Base-by-base conservation (phyloP, 1,140 invertebrate genomes). In the Globodera ellingtonae region DNA sequence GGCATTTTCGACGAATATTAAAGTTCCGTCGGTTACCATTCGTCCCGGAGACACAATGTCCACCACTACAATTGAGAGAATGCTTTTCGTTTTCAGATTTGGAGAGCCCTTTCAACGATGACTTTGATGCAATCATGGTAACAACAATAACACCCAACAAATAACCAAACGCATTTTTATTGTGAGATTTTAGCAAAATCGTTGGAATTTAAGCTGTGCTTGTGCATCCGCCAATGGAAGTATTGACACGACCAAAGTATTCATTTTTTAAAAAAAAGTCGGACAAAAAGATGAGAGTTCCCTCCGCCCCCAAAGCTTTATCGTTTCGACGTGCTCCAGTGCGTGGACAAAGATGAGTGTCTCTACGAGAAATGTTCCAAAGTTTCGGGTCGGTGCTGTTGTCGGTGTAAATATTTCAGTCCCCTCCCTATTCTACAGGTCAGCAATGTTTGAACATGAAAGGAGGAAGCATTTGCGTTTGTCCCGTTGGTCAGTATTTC, bases 171-270 rank as follows among this genome's bases (percentile, higher is more conserved):
- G 24, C 13, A 52, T 24, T 24, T 15, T 47, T 47, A 18, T 0
- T 15, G 6, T 18, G 18, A 52, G 35, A 18, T 56, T 75, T 18
- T 47, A 75, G 73, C 56, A 75, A n/a, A 75, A 75, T 56, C 73
- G 73, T n/a, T 75, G 73, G 73, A 75, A 75, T 75, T 65, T 75
- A 44, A 75, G 73, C 18, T 75, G 73, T 56, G 73, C 73, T 75
- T 75, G 73, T 75, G 73, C 65, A 8, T 44, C 52, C 18, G 56
- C 47, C 15, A 56, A 75, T 75, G 47, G 47, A 7, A 10, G 10
- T 35, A 75, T 75, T 7, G 48, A 75, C 65, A 62, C 13, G 6
- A 18, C 56, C 6, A 62, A 62, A 6, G 56, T 62, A 13, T 18
- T 18, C 18, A 18, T 62, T 10, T 13, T 2, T 24, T 24, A 24